Conservation (phyloP, 1,140 invertebrate species). For the Lucilia sericata region DNA sequence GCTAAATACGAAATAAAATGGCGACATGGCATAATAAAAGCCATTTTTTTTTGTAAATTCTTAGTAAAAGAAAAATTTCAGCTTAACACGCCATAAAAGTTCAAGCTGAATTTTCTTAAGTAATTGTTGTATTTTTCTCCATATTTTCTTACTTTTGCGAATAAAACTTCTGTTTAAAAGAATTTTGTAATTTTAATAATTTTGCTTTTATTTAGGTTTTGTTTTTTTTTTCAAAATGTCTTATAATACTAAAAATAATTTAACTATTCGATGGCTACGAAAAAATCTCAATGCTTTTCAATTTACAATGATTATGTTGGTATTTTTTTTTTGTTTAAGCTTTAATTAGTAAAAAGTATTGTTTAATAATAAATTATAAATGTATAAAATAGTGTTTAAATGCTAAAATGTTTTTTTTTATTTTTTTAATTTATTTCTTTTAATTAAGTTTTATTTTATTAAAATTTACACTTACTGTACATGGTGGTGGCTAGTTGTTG, state of each 20-base stretch:
- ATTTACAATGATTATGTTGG: slow-evolving; percentile 41
- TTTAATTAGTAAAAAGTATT: not conserved
- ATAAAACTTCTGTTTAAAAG: not conserved
- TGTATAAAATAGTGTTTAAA: slow-evolving; percentile 8
- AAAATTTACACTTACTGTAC: slow-evolving; percentile 39
- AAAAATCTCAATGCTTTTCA: slow-evolving; percentile 42
- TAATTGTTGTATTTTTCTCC: not conserved
- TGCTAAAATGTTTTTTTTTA: not conserved
- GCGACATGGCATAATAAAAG: not conserved
- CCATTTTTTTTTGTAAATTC: not conserved
- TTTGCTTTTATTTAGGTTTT: not conserved
- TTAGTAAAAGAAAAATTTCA: not conserved
- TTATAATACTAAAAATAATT: slow-evolving; percentile 41
- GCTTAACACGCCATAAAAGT: not conserved
- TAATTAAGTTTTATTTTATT: slow-evolving; percentile 7
- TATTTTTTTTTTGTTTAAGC: not conserved
- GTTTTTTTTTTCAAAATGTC: not conserved
- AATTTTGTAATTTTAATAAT: not conserved
- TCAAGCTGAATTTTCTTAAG: not conserved
- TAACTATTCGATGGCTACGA: slow-evolving; percentile 43
- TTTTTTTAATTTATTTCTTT: not conserved
- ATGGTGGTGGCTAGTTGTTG: not conserved
- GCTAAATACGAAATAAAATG: not conserved
- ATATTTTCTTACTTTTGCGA: not conserved
- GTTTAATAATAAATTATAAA: slow-evolving; percentile 29